Evolutionary conservation across 2,113 vertebrate species (phyloP).

Genomic region (Coptodon bakossiorum): DNA sequence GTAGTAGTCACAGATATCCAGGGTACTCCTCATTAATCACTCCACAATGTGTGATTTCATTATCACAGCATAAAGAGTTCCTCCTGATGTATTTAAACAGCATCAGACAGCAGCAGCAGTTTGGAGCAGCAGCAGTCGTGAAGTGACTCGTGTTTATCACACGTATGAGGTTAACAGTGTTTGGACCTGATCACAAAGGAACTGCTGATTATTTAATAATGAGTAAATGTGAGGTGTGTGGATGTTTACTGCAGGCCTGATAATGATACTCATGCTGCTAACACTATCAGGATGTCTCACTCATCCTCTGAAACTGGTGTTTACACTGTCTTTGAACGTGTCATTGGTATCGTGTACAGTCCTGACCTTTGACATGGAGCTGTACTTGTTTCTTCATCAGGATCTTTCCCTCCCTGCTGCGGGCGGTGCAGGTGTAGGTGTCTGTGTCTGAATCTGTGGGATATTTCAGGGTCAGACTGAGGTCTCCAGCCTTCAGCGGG

Average conservation of each 20-base stretch:
- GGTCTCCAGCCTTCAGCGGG: neutral
- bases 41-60: neutral
- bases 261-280: neutral
- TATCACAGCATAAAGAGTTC: neutral
- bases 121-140: neutral
- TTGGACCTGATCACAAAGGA: neutral
- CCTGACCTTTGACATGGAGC: neutral
- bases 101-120: neutral
- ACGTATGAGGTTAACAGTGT: neutral
- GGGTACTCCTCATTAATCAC: fast-evolving
- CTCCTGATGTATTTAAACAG: neutral
- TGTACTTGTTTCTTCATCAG: neutral
- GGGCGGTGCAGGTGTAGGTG: neutral
- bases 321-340: neutral
- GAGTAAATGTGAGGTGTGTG: neutral
- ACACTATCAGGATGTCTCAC: neutral
- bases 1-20: too few species aligned
- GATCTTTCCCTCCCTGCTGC: neutral
- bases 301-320: neutral
- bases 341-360: neutral
- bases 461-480: neutral
- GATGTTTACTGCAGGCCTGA: neutral
- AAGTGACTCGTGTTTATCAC: neutral
- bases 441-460: neutral
- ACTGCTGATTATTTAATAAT: neutral